Percentiles rank a stretch among this genome's conserved stretches.
phyloP scores from a whole-genome alignment of 1,140 invertebrate species.

The Sarcophaga peregrina region DNA sequence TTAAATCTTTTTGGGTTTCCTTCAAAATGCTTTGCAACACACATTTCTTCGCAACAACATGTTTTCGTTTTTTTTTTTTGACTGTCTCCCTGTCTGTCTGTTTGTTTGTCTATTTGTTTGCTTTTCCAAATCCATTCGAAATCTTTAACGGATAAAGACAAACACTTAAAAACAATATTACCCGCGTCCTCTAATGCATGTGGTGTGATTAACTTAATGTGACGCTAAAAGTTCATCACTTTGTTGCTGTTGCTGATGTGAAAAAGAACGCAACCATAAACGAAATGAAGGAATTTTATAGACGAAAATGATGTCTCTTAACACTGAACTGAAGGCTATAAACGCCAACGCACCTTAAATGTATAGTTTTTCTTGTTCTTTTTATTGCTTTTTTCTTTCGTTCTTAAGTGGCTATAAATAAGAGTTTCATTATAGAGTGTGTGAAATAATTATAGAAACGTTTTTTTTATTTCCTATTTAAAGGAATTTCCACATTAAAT shows the following conservation, averaged over 20 bases:
- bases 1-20: too few relatives aligned
- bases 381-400: neutral
- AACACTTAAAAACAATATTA: neutral
- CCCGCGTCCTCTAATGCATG: neutral
- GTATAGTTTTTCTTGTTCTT: neutral
- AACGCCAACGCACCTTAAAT: conserved; percentile 6
- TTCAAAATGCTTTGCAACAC: too few relatives aligned
- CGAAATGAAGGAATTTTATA: neutral
- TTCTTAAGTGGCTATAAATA: conserved; percentile 10
- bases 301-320: neutral
- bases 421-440: neutral
- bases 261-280: neutral
- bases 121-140: neutral
- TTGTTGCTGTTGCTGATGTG: neutral
- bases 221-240: conserved; percentile 14
- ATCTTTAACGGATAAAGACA: neutral
- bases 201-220: conserved; percentile 10
- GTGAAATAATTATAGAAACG: conserved; percentile 1
- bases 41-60: too few relatives aligned
- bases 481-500: too few relatives aligned
- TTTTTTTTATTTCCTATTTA: neutral
- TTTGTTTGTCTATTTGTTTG: neutral
- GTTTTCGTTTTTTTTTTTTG: too few relatives aligned
- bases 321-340: conserved; percentile 9
- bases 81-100: neutral